A percentile compares a stretch with the other conserved stretches of the same genome.
Conservation (phyloP, 1,140 invertebrate species). For the Drosophila mauritiana region DNA sequence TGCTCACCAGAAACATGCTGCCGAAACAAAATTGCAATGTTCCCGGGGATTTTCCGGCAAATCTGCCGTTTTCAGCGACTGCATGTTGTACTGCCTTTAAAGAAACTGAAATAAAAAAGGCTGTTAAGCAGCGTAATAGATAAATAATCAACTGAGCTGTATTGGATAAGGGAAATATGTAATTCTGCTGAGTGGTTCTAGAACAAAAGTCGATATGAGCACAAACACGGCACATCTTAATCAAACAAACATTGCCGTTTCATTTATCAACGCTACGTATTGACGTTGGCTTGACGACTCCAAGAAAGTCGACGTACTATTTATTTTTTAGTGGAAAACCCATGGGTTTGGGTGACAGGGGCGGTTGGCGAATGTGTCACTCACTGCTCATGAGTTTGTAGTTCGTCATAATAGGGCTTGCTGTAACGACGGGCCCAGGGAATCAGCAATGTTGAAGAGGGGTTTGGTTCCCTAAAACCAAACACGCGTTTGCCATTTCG, state of each 20-base stretch:
- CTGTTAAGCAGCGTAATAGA: background rate
- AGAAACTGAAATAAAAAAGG: conserved; percentile 12
- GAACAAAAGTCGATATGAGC: conserved; percentile 34
- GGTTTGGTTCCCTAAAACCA: conserved; percentile 12
- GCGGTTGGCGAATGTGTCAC: conserved; percentile 4
- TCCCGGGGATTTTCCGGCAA: conserved; percentile 83
- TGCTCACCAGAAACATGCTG: conserved; percentile 79
- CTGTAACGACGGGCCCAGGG: conserved; percentile 5
- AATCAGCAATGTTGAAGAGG: conserved; percentile 11
- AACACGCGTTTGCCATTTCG: conserved; percentile 23
- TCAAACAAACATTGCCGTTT: conserved; percentile 44
- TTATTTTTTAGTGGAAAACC: conserved; percentile 1
- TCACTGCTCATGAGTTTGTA: conserved; percentile 25
- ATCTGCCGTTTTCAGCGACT: conserved; percentile 80
- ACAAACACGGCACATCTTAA: conserved; percentile 23
- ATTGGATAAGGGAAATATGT: conserved; percentile 9
- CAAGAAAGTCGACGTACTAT: conserved; percentile 24
- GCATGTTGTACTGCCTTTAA: conserved; percentile 49
- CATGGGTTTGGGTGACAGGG: background rate
- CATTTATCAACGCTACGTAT: conserved; percentile 42
- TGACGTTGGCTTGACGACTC: conserved; percentile 49
- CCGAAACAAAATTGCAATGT: conserved; percentile 69
- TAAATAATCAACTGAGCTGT: conserved; percentile 5
- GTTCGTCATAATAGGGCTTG: conserved; percentile 25
- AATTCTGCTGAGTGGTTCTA: conserved; percentile 36